Evolutionary conservation across 2,113 vertebrate genomes (phyloP).

Genomic region (Solea senegalensis): DNA sequence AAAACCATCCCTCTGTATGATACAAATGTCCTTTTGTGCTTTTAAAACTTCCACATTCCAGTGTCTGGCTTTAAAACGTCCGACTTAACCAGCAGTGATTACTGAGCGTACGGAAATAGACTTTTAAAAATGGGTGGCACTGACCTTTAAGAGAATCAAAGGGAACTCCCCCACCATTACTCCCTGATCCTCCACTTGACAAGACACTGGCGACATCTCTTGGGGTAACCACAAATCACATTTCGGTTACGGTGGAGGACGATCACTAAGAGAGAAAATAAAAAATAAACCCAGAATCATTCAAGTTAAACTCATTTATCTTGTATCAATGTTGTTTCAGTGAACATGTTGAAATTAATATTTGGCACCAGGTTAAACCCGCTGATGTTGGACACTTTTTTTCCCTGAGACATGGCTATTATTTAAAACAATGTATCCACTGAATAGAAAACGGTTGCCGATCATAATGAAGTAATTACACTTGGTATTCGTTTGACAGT

Average conservation of each 20-base stretch:
- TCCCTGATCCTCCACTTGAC: slow-evolving; percentile 7
- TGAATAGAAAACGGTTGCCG: slow-evolving; percentile 17
- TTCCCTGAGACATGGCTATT: slow-evolving; percentile 1
- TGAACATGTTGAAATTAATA: neutral
- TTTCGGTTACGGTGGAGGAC: neutral
- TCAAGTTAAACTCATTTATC: neutral
- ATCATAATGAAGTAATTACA: slow-evolving; percentile 32
- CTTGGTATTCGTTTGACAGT: slow-evolving; percentile 23
- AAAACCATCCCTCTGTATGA: no score
- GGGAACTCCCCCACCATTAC: neutral
- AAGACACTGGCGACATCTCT: slow-evolving; percentile 1
- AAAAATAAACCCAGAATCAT: no score
- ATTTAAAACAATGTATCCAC: slow-evolving; percentile 27
- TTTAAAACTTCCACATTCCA: slow-evolving; percentile 3
- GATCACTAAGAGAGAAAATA: no score
- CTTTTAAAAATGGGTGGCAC: slow-evolving; percentile 4
- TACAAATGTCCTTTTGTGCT: no score
- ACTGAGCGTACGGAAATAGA: neutral
- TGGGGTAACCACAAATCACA: neutral
- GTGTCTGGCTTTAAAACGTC: neutral
- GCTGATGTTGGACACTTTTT: neutral
- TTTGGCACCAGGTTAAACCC: neutral
- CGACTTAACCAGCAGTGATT: neutral
- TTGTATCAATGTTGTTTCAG: neutral
- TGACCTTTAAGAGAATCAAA: slow-evolving; percentile 23